These are phyloP conservation scores for Lobophora halterata DNA, from an alignment of 2,888 invertebrate genomes.

Conservation along the genomic window DNA sequence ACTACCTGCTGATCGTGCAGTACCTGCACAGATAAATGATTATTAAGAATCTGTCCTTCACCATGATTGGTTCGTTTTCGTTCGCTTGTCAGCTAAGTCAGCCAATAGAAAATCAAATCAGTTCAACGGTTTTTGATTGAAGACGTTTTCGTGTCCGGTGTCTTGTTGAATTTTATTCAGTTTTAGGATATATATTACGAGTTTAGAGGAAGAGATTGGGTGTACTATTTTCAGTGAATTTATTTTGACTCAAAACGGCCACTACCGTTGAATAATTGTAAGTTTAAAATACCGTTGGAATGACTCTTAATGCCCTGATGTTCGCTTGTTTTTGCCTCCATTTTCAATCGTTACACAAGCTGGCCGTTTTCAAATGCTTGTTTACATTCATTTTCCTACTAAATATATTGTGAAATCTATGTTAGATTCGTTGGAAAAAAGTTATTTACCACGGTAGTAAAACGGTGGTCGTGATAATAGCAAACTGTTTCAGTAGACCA, in stretches of 20 bases:
- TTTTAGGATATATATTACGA: slow-evolving; percentile 50
- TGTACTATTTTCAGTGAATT: slow-evolving; percentile 46
- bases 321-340: slow-evolving; percentile 79
- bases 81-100: slow-evolving; percentile 20
- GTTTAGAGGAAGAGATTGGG: slow-evolving; percentile 39
- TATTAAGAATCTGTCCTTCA: no score
- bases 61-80: slow-evolving; percentile 26
- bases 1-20: no score
- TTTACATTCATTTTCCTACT: slow-evolving; percentile 43
- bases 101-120: slow-evolving; percentile 62
- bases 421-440: slow-evolving; percentile 15
- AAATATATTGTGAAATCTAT: slow-evolving; percentile 13
- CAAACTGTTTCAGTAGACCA: slow-evolving; percentile 51
- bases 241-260: slow-evolving; percentile 56
- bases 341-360: slow-evolving; percentile 68
- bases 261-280: slow-evolving; percentile 54
- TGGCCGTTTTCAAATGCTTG: slow-evolving; percentile 51
- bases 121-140: slow-evolving; percentile 73
- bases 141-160: slow-evolving; percentile 65
- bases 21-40: no score
- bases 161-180: slow-evolving; percentile 55
- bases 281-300: slow-evolving; percentile 51
- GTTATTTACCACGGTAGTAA: slow-evolving; percentile 32
- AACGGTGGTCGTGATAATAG: slow-evolving; percentile 51
- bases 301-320: slow-evolving; percentile 55